Percentiles rank a stretch among this genome's conserved stretches.
phyloP scores from a whole-genome alignment of 2,888 invertebrate species.

The Neoitamus cyanurus region DNA sequence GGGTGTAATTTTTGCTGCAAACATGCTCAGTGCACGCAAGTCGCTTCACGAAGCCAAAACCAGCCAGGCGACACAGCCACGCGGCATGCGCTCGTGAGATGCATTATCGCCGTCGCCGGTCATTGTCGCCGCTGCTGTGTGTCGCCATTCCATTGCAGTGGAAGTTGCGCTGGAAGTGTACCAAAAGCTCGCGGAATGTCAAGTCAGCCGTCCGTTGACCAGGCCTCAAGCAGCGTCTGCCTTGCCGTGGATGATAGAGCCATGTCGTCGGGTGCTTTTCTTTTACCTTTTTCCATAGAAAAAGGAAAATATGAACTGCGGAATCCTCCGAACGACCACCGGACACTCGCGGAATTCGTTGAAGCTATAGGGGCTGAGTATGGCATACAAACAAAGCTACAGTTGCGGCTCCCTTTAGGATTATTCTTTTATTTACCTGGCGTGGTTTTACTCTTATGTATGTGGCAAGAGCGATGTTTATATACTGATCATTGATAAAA shows the following conservation, averaged over 20 bases:
- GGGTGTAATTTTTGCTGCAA: not conserved
- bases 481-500: no score
- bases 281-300: not conserved
- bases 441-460: no score
- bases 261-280: not conserved
- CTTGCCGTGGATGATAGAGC: not conserved
- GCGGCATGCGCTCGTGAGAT: not conserved
- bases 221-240: not conserved
- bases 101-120: not conserved
- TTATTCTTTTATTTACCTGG: not conserved
- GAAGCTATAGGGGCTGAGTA: not conserved
- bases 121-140: not conserved
- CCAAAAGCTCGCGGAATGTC: slow-evolving; percentile 6
- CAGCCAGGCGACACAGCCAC: not conserved
- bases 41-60: not conserved
- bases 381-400: not conserved
- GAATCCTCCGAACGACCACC: not conserved
- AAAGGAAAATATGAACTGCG: not conserved
- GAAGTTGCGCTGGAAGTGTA: not conserved
- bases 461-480: no score
- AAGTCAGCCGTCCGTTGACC: slow-evolving; percentile 8
- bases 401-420: not conserved
- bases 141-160: not conserved
- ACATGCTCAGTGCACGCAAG: not conserved
- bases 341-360: not conserved